Conservation (phyloP, 1,140 invertebrate genomes). For the Drosophila tristis region DNA sequence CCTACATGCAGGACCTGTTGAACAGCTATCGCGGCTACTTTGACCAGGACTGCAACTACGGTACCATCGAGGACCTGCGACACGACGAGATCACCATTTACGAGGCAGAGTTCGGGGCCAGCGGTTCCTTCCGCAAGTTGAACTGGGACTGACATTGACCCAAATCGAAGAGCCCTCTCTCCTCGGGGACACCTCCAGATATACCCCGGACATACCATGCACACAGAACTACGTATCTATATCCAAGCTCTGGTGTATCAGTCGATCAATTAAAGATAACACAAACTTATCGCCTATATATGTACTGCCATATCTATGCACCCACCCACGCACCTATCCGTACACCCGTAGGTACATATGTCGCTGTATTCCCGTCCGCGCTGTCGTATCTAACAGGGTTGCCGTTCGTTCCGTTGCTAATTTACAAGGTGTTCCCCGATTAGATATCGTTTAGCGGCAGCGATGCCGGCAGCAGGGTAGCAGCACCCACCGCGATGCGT, state of each 20-base stretch:
- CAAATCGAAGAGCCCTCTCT: slow-evolving; percentile 6
- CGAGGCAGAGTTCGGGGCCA: slow-evolving; percentile 86
- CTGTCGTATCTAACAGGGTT: slow-evolving; percentile 28
- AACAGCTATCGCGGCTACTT: slow-evolving; percentile 85
- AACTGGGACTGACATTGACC: slow-evolving; percentile 69
- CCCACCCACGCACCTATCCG: neutral
- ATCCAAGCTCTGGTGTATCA: slow-evolving; percentile 39
- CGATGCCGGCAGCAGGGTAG: neutral
- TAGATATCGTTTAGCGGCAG: slow-evolving; percentile 41
- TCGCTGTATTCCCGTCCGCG: slow-evolving; percentile 10
- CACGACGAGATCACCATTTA: slow-evolving; percentile 86
- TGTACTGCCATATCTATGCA: slow-evolving; percentile 23
- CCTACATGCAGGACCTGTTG: slow-evolving; percentile 86
- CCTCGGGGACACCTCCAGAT: neutral
- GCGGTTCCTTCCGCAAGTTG: slow-evolving; percentile 87
- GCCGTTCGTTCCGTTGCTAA: slow-evolving; percentile 40
- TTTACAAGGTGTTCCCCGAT: slow-evolving; percentile 58
- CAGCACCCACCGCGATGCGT: neutral
- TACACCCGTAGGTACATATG: slow-evolving; percentile 4
- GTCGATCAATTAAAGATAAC: slow-evolving; percentile 73
- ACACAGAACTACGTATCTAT: slow-evolving; percentile 13
- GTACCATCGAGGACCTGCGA: slow-evolving; percentile 86
- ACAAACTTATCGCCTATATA: slow-evolving; percentile 49
- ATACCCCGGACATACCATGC: slow-evolving; percentile 9
- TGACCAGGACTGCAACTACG: slow-evolving; percentile 85